phyloP scores from a whole-genome alignment of 2,888 invertebrate species.

The Lasioglossum leucozonium region DNA sequence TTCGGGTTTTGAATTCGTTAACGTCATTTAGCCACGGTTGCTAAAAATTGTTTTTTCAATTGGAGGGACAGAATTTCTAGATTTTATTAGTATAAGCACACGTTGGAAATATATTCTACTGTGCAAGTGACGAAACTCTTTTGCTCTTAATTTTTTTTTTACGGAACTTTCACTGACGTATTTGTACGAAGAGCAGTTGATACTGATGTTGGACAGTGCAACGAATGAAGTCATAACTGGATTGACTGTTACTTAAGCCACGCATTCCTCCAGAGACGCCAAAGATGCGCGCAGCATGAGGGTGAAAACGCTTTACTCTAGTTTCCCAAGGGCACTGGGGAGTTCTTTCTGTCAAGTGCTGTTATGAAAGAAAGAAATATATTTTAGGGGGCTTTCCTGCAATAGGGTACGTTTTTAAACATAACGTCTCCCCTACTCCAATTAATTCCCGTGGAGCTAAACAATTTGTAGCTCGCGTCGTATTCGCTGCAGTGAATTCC shows the following conservation, averaged over 20 bases:
- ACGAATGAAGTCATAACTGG: slow-evolving; percentile 52
- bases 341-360: slow-evolving; percentile 47
- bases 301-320: slow-evolving; percentile 38
- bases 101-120: too few relatives aligned
- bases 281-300: slow-evolving; percentile 38
- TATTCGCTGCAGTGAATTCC: not conserved
- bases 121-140: not conserved
- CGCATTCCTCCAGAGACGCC: slow-evolving; percentile 51
- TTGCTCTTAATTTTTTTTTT: not conserved
- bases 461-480: not conserved
- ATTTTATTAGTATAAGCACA: too few relatives aligned
- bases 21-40: too few relatives aligned
- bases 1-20: too few relatives aligned
- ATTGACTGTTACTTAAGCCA: slow-evolving; percentile 50
- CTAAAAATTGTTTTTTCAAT: too few relatives aligned
- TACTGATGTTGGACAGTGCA: slow-evolving; percentile 33
- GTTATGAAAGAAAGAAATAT: slow-evolving; percentile 33
- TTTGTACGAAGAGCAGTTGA: slow-evolving; percentile 7
- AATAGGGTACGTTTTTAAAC: not conserved
- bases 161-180: not conserved
- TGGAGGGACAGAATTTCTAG: too few relatives aligned
- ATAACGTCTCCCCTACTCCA: not conserved
- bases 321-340: slow-evolving; percentile 38
- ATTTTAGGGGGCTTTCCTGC: slow-evolving; percentile 17
- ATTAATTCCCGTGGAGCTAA: not conserved